Evolutionary conservation across 2,888 invertebrate genomes (phyloP), one percentile per base, ranked within the genome.

Genomic region (Brachyopa scutellaris): DNA sequence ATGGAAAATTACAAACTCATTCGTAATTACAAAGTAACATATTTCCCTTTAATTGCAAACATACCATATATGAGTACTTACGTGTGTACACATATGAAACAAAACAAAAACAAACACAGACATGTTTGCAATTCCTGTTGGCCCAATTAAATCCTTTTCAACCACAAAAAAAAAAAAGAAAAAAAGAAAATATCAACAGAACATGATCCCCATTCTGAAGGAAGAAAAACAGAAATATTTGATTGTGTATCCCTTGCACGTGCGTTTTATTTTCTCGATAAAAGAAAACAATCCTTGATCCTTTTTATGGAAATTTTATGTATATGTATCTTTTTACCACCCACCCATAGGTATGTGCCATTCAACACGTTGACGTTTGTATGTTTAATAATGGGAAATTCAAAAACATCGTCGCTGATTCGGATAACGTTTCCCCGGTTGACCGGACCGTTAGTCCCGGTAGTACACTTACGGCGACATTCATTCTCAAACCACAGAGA

Each of bases 351-450:
- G 94, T 95, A 3, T 93, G 96, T 87, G 94, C 96, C 69, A 95
- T 97, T 1, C 97, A 97, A 88, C 96, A 97, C 89, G 97, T 97
- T 19, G 97, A 97, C 88, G 97, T 98, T 0, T 97, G 97, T 90
- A 97, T 98, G 95, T 97, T 97, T 91, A 97, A 97, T 85, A 97
- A 97, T 87, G 97, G 97, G 0, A 97, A 97, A 91, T 97, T 97
- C 91, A 97, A 97, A 91, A 97, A 97, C 89, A 94, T 96, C n/a
- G 97, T 97, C 0, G 97, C 96, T 1, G 93, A 93, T 79, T 91
- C 93, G 87, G 87, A 92, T 89, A 74, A 93, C 92, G 78, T 92
- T 4, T 85, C 87, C 15, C 87, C 88, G 1, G 85, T 87, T 19
- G 89, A 88, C 33, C 88, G 89, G 23, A 86, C 86, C 0, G 92